phyloP scores from a whole-genome alignment of 2,113 vertebrate genomes.

The Cromileptes altivelis region DNA sequence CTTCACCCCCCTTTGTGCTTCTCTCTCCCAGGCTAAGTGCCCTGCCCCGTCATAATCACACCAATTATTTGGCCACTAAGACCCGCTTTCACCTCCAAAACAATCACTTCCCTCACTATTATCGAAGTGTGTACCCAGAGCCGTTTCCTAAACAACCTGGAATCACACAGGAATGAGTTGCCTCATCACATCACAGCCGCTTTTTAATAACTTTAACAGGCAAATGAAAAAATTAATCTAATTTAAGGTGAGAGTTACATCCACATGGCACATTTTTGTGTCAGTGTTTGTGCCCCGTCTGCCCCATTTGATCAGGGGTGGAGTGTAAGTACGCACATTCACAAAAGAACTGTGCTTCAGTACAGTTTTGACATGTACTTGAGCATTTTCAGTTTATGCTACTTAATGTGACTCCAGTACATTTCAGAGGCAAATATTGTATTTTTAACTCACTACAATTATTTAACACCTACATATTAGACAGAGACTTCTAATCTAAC shows the following conservation, averaged over 20 bases:
- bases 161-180: background rate
- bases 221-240: background rate
- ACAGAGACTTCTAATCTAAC: too few relatives aligned
- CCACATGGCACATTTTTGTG: background rate
- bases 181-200: background rate
- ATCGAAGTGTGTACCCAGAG: slow-evolving; percentile 9
- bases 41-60: slow-evolving; percentile 32
- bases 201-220: background rate
- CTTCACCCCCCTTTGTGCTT: background rate
- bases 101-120: slow-evolving; percentile 24
- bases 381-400: too few relatives aligned
- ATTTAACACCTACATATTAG: too few relatives aligned
- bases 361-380: too few relatives aligned
- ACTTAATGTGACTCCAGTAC: too few relatives aligned
- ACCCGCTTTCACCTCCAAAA: slow-evolving; percentile 32
- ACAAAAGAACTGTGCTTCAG: too few relatives aligned
- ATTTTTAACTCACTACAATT: too few relatives aligned
- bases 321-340: too few relatives aligned
- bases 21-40: slow-evolving; percentile 13
- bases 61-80: slow-evolving; percentile 33
- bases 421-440: too few relatives aligned
- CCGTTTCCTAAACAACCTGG: slow-evolving; percentile 13
- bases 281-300: too few relatives aligned
- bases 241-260: background rate
- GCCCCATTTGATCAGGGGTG: too few relatives aligned